These are phyloP conservation scores for Lucilia cuprina DNA, from an alignment of 1,140 invertebrate genomes.

Conservation along the genomic window DNA sequence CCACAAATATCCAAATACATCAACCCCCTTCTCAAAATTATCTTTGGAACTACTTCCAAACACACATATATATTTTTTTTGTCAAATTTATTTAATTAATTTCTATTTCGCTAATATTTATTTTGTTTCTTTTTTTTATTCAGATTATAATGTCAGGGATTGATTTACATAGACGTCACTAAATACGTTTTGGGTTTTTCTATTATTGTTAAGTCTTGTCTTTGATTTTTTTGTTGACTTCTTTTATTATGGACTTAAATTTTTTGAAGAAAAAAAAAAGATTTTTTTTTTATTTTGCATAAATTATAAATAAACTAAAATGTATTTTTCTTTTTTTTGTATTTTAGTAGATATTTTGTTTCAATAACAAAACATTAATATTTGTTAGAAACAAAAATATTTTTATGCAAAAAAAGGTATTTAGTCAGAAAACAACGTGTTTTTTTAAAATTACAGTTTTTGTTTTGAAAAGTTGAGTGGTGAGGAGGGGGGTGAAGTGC, in stretches of 20 bases:
- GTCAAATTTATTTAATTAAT: background rate
- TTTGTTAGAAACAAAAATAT: background rate
- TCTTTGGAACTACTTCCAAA: no score
- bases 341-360: background rate
- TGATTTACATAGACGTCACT: background rate
- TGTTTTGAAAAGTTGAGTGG: background rate
- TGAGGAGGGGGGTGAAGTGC: no score
- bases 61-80: no score
- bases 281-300: background rate
- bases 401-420: background rate
- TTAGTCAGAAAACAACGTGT: background rate
- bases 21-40: no score
- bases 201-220: background rate
- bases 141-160: background rate
- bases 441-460: background rate
- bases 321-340: background rate
- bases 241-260: background rate
- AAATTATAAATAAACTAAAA: background rate
- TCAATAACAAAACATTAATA: conserved; percentile 3
- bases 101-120: background rate
- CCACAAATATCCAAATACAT: no score
- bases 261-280: background rate
- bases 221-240: background rate
- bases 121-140: background rate
- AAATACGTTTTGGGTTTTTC: background rate